Percentiles rank a stretch among this genome's conserved stretches.
These are phyloP conservation scores for Arizona elegans DNA, from an alignment of 2,113 vertebrate species.

Conservation along the genomic window DNA sequence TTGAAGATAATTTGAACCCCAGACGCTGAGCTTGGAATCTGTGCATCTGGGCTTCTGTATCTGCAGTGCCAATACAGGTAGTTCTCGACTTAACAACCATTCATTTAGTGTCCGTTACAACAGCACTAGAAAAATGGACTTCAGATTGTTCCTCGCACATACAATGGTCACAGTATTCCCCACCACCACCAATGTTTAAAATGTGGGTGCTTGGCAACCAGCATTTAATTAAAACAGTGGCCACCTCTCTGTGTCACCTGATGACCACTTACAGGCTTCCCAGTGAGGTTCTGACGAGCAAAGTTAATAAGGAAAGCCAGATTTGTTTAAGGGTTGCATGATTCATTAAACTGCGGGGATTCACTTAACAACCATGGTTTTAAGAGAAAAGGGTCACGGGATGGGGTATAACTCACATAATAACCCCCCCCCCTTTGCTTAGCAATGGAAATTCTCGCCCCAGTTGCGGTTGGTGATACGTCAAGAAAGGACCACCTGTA, in stretches of 20 bases:
- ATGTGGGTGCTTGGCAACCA: not conserved
- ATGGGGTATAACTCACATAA: not conserved
- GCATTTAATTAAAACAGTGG: not conserved
- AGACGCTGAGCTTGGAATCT: not conserved
- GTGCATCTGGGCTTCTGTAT: not conserved
- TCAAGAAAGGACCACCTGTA: not conserved
- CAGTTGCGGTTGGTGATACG: not conserved
- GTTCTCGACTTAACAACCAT: not conserved
- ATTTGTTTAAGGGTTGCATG: not conserved
- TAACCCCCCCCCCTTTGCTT: too few species aligned
- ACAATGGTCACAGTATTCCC: too few species aligned
- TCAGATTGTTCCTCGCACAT: not conserved
- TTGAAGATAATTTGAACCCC: not conserved
- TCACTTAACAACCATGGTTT: not conserved
- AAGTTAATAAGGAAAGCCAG: not conserved
- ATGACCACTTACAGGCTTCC: not conserved
- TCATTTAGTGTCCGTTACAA: not conserved
- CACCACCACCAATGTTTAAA: not conserved
- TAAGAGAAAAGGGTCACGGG: not conserved
- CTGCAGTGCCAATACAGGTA: not conserved
- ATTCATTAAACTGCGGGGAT: not conserved
- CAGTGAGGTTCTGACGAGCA: not conserved
- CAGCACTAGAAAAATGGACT: not conserved
- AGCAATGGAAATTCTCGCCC: not conserved
- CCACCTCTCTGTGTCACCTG: too few species aligned